Percentiles rank a stretch among this genome's conserved stretches.
phyloP scores from a whole-genome alignment of 1,140 invertebrate genomes.

The Heliothis subflexa region DNA sequence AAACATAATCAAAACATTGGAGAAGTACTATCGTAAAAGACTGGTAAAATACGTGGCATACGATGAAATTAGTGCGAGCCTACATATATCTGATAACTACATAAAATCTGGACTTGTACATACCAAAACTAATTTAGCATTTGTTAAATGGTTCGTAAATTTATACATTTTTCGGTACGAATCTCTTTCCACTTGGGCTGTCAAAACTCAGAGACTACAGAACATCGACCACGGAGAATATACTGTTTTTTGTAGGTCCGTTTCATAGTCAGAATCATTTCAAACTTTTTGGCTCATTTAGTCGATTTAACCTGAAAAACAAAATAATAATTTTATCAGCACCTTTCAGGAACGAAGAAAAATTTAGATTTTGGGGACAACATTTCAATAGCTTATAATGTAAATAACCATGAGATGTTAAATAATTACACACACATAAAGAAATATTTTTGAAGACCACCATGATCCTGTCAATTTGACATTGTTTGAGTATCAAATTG shows the following conservation, averaged over 20 bases:
- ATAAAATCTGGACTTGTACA: constrained; percentile 52
- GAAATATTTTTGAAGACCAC: not conserved
- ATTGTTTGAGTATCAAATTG: not conserved
- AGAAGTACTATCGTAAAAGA: not conserved
- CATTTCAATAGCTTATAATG: not conserved
- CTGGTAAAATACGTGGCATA: not conserved
- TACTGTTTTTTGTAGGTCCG: constrained; percentile 3
- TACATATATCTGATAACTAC: constrained; percentile 20
- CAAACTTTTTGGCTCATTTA: not conserved
- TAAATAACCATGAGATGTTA: too few relatives aligned
- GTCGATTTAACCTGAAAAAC: constrained; percentile 14
- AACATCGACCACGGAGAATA: constrained; percentile 31
- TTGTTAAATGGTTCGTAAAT: constrained; percentile 79
- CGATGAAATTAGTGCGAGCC: constrained; percentile 19
- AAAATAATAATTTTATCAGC: not conserved
- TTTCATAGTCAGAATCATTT: not conserved
- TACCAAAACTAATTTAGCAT: constrained; percentile 80
- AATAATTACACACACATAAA: too few relatives aligned
- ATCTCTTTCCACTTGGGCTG: constrained; percentile 75
- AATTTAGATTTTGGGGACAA: not conserved
- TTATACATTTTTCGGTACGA: constrained; percentile 81
- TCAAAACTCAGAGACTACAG: constrained; percentile 75
- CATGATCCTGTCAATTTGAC: constrained; percentile 2
- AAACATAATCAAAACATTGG: constrained; percentile 54
- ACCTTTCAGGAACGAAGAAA: too few relatives aligned